phyloP scores from a whole-genome alignment of 2,797 vertebrate species.

The Coranthus polyacanthus region DNA sequence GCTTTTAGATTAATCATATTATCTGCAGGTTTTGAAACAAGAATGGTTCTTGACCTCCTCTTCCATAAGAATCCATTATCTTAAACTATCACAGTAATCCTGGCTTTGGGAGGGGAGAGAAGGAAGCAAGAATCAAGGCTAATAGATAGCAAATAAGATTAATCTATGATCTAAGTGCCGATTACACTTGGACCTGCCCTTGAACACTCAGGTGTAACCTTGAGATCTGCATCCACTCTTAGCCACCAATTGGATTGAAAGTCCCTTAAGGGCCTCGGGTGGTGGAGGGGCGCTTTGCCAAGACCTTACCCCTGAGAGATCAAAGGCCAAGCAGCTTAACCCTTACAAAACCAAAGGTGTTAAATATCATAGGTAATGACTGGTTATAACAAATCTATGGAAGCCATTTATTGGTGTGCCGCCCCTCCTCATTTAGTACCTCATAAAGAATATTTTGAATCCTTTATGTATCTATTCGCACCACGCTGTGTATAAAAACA shows the following conservation, averaged over 20 bases:
- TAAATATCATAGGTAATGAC: slow-evolving; percentile 85
- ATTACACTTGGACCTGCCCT: slow-evolving; percentile 99
- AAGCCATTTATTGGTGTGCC: slow-evolving; percentile 62
- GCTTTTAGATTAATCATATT: slow-evolving; percentile 99
- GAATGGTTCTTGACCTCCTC: slow-evolving; percentile 96
- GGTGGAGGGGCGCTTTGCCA: slow-evolving; percentile 83
- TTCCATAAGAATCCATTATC: slow-evolving; percentile 99
- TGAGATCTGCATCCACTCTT: slow-evolving; percentile 98
- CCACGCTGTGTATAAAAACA: slow-evolving; percentile 19
- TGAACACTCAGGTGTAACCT: slow-evolving; percentile 99
- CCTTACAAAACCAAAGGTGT: slow-evolving; percentile 84
- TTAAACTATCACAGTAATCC: slow-evolving; percentile 99
- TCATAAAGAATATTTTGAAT: slow-evolving; percentile 43
- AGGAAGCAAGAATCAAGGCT: slow-evolving; percentile 98
- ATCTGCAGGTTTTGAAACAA: slow-evolving; percentile 99
- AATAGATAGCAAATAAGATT: slow-evolving; percentile 99
- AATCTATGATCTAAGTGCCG: slow-evolving; percentile 99
- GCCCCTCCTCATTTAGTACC: slow-evolving; percentile 15
- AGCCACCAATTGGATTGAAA: slow-evolving; percentile 94
- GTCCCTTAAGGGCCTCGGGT: slow-evolving; percentile 82
- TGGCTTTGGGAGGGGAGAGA: slow-evolving; percentile 98
- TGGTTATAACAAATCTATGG: slow-evolving; percentile 73
- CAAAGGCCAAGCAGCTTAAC: slow-evolving; percentile 88
- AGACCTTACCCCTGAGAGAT: slow-evolving; percentile 82
- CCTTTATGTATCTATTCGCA: slow-evolving; percentile 31